Base-by-base conservation (phyloP, 2,113 vertebrate genomes). In the Thomomys bottae region DNA sequence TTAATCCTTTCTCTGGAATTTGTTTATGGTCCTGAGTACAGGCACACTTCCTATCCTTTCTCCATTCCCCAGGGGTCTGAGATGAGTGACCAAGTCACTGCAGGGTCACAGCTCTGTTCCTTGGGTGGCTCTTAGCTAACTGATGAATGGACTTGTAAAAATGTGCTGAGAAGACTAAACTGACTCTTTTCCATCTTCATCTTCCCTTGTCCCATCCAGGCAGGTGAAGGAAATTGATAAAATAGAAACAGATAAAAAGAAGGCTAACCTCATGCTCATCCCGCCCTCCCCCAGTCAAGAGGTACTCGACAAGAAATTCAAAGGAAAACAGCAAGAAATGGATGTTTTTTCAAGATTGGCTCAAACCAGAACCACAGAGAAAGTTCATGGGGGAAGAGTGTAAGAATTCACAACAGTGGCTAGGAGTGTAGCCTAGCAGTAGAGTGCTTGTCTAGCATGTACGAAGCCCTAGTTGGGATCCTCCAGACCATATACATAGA, bases 281-380 rank as follows among this genome's bases (percentile, higher is more conserved):
- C 84, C 38, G 1, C 15, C 70, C 20, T 59, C 63, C 0, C 0
- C 42, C 28, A 10, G 3, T 40, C 20, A 7, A 0, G 61, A 90
- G 2, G 72, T 82, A 5, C 0, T 5, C 1, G 26, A 11, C 2
- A 90, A 40, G 86, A 93, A 49, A 54, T 4, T 0, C 3, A 75
- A 11, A 78, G 59, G 42, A 80, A 42, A 0, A 45, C 0, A n/a
- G 4, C 77, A 0, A n/a, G 76, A 92, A 71, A 12, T 0, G 1
- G 45, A 1, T 0, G 86, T 93, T 88, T 54, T 95, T 28, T 82
- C 49, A 79, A 95, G 94, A 95, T 95, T 64, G 70, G 90, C 86
- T 63, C 2, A 4, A 6, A 71, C 71, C 23, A 76, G 92, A 36
- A 18, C 49, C 54, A 8, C n/a, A 66, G 84, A 36, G 26, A 59